Conservation (phyloP, 2,797 vertebrate species). For the Sebastes taczanowskii region DNA sequence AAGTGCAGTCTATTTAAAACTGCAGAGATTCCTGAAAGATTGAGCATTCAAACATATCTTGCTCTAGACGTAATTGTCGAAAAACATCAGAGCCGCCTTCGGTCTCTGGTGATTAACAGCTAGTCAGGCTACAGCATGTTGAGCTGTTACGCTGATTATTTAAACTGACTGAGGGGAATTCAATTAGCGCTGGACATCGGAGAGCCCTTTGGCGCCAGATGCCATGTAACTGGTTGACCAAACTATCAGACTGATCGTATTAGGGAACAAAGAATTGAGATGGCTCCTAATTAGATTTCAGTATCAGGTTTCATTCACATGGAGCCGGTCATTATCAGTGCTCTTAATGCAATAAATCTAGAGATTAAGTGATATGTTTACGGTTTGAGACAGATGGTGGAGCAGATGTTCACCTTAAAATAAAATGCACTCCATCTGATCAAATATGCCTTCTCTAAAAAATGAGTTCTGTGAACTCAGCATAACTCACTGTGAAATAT, state of each 20-base stretch:
- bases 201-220: slow-evolving; percentile 52
- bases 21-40: background rate
- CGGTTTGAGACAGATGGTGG: slow-evolving; percentile 38
- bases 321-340: slow-evolving; percentile 26
- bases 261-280: slow-evolving; percentile 19
- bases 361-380: background rate
- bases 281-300: slow-evolving; percentile 44
- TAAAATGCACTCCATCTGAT: background rate
- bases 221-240: slow-evolving; percentile 40
- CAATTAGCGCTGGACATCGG: slow-evolving; percentile 35
- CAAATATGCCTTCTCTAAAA: background rate
- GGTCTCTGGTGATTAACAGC: slow-evolving; percentile 3
- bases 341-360: slow-evolving; percentile 24
- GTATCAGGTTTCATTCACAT: slow-evolving; percentile 54
- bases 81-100: background rate
- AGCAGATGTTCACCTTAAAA: slow-evolving; percentile 32
- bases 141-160: slow-evolving; percentile 35
- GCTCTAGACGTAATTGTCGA: background rate
- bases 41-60: background rate
- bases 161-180: slow-evolving; percentile 42
- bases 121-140: slow-evolving; percentile 25
- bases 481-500: background rate
- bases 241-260: slow-evolving; percentile 32
- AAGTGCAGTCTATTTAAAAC: background rate
- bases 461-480: background rate